A percentile compares a stretch with the other conserved stretches of the same genome.
These are phyloP conservation scores for Manis crassicaudata DNA, from an alignment of 2,797 vertebrate genomes.

Conservation along the genomic window DNA sequence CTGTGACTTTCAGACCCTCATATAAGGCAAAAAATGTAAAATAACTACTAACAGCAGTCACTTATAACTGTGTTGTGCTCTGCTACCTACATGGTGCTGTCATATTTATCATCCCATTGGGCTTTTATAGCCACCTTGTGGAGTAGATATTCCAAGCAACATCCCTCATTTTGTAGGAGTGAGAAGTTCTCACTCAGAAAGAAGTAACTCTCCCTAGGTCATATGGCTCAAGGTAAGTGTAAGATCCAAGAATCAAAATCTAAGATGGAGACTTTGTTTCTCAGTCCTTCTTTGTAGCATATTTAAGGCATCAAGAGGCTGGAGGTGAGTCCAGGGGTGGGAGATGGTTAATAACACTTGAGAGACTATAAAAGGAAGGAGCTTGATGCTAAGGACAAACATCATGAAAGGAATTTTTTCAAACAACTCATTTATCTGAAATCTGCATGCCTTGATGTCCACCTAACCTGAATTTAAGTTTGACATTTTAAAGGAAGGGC, in stretches of 20 bases:
- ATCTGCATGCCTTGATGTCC: background rate
- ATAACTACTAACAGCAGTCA: background rate
- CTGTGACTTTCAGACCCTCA: background rate
- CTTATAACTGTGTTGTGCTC: background rate
- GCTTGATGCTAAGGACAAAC: background rate
- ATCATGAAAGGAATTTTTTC: background rate
- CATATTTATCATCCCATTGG: rapidly evolving
- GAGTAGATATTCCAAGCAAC: background rate
- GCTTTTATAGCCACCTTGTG: too few relatives aligned
- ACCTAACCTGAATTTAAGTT: too few relatives aligned
- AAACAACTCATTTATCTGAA: background rate
- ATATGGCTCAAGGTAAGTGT: background rate
- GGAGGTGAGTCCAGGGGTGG: background rate
- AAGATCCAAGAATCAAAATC: background rate
- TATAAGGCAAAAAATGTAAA: background rate
- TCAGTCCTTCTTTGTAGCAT: background rate
- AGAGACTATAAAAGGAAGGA: background rate
- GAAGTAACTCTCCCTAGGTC: background rate
- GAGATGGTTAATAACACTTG: background rate
- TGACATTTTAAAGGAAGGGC: background rate
- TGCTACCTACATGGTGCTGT: background rate
- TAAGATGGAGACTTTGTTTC: background rate
- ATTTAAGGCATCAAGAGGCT: background rate
- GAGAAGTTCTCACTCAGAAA: background rate
- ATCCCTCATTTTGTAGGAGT: background rate